phyloP scores from a whole-genome alignment of 2,797 vertebrate genomes.

The Pachyuromys duprasi region DNA sequence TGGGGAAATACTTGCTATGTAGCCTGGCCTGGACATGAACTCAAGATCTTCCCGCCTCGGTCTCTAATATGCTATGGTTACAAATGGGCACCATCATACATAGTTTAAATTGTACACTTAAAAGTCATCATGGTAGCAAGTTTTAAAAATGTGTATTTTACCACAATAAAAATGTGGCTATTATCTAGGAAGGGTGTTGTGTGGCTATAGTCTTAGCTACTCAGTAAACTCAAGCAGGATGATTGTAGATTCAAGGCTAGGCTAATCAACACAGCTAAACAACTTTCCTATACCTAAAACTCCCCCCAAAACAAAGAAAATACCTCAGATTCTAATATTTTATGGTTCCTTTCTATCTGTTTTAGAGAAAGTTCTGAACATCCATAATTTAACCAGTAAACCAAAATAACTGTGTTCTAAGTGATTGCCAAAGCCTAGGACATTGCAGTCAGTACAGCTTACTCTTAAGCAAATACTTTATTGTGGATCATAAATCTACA shows the following conservation, averaged over 20 bases:
- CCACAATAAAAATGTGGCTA: not conserved
- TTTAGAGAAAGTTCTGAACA: not conserved
- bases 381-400: not conserved
- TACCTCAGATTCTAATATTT: not conserved
- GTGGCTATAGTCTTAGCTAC: not conserved
- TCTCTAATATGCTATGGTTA: not conserved
- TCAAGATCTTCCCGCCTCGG: not conserved
- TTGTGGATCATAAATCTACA: not conserved
- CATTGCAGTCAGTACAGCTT: not conserved
- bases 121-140: not conserved
- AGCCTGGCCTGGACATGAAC: not conserved
- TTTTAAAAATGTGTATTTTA: not conserved
- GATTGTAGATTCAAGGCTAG: not conserved
- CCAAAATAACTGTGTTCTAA: not conserved
- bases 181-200: too few species aligned
- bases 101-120: not conserved
- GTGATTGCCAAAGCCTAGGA: not conserved
- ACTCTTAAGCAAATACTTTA: conserved; percentile 4
- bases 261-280: not conserved
- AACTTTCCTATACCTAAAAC: not conserved
- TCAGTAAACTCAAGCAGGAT: not conserved
- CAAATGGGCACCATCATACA: not conserved
- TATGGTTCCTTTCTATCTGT: not conserved
- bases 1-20: not conserved
- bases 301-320: not conserved